Evolutionary conservation across 2,888 invertebrate species (phyloP), one percentile per base, ranked within the genome.

Genomic region (Podabrus alpinus): DNA sequence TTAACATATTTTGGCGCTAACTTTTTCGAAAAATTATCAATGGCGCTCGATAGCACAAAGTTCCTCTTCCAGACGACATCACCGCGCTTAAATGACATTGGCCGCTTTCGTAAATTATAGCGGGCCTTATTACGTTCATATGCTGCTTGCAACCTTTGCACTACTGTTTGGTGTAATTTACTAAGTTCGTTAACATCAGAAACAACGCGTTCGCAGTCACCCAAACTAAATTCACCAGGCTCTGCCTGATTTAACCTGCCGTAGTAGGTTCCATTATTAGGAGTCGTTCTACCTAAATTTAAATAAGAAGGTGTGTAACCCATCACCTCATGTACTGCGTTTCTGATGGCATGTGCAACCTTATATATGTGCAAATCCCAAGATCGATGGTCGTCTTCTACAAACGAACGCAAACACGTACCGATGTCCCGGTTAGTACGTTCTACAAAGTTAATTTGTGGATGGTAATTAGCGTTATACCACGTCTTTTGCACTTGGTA

Each of bases 351-450:
- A 25, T 59, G 64, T 13, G 74, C 80, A 3, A 81, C 76, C 10
- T 81, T 60, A 7, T 72, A 72, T 7, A 84, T 66, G 45, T 82
- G 62, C n/a, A 69, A 29, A 29, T 84, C 83, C 84, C 80, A 81
- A 9, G 61, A 16, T 7, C 69, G 67, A 59, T 80, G 78, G 59
- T 78, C 66, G 13, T 78, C 71, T 3, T 71, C 59, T 13, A 78
- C 15, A 71, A 79, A 80, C 0, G 77, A 77, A 3, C 77, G 29
- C 13, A 79, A 68, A 1, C 72, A 76, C 11, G 79, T 74, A 15
- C 59, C 75, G 15, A 77, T 73, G 9, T 73, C 74, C 4, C 77
- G 62, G 70, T 79, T 79, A 7, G 70, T 59, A 75, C 77, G 45
- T 78, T 76, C 9, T 75, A 69, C 71, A 76, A 74, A 61, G n/a